Evolutionary conservation across 2,113 vertebrate species (phyloP).

Genomic region (Rhinichthys klamathensis): DNA sequence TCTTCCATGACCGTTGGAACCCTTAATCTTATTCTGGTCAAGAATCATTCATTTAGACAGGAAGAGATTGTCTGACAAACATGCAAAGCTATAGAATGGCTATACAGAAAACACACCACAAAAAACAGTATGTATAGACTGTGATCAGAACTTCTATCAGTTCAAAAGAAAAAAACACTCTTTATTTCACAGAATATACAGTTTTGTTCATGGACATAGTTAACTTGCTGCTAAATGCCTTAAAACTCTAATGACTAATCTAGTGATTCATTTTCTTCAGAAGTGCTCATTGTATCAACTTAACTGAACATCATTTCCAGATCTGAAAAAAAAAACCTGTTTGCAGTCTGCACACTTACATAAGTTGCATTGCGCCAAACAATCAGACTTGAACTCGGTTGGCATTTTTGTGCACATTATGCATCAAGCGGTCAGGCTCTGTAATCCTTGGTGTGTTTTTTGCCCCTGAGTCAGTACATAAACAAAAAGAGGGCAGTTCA

Average conservation of each 20-base stretch:
- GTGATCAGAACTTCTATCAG: neutral
- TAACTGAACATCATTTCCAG: neutral
- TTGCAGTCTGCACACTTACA: neutral
- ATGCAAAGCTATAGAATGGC: neutral
- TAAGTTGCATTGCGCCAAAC: neutral
- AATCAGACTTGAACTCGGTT: neutral
- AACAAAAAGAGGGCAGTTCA: constrained; percentile 19
- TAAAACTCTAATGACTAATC: neutral
- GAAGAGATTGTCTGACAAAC: no score
- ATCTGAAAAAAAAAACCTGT: neutral
- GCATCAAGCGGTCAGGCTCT: neutral
- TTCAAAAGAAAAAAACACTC: neutral
- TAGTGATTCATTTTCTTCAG: neutral
- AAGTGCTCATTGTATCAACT: neutral
- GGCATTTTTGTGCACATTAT: neutral
- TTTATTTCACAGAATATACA: neutral
- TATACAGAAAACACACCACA: no score
- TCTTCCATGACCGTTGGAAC: neutral
- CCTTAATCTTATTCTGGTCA: neutral
- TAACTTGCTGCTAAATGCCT: neutral
- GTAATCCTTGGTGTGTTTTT: neutral
- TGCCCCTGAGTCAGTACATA: neutral
- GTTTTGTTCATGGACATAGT: neutral
- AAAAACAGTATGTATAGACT: neutral
- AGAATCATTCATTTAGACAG: neutral